Base-by-base conservation (phyloP, 2,113 vertebrate species). In the Macaca mulatta region DNA sequence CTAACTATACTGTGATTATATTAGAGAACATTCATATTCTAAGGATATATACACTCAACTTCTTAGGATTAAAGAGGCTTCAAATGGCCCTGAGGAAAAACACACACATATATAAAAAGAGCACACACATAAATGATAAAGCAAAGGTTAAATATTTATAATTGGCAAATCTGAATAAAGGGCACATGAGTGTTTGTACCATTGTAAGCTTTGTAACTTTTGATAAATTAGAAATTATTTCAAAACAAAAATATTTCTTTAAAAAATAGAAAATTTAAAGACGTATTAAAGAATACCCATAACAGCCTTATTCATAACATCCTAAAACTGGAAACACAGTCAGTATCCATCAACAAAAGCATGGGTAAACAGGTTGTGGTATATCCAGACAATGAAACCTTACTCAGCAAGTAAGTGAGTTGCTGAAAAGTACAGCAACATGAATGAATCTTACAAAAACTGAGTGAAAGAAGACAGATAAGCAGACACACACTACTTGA, bases 151-250 rank as follows among this genome's bases (percentile, higher is more conserved):
- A 81, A 57, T 48, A 40, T 64, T 82, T 87, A 81, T 9, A 80
- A 80, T 72, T 20, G 30, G 32, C 38, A 96, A 94, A 90, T 90
- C 80, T 81, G 23, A 55, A 48, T 86, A 90, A 79, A 45, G 32
- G 10, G 9, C 43, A 50, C 48, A 45, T 32, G 22, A 52, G 27
- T 84, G 27, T 30, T 48, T 55, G 27, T 80, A 32, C 45, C 69
- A 69, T 61, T 86, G 80, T 72, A 90, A 86, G 38, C 84, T 94
- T 86, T 90, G 43, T 12, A 67, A 74, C n/a, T 86, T 80, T 94
- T 32, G 25, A 3, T 55, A 74, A 93, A 17, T n/a, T 84, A 43
- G 43, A 85, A 85, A 86, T 72, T 93, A 50, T 72, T 93, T 85
- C n/a, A 70, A 84, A 94, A 94, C 77, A 90, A 79, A 25, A 70